Percentiles rank a stretch among this genome's conserved stretches.
Conservation (phyloP, 2,888 invertebrate genomes). For the Xiphydria camelus region DNA sequence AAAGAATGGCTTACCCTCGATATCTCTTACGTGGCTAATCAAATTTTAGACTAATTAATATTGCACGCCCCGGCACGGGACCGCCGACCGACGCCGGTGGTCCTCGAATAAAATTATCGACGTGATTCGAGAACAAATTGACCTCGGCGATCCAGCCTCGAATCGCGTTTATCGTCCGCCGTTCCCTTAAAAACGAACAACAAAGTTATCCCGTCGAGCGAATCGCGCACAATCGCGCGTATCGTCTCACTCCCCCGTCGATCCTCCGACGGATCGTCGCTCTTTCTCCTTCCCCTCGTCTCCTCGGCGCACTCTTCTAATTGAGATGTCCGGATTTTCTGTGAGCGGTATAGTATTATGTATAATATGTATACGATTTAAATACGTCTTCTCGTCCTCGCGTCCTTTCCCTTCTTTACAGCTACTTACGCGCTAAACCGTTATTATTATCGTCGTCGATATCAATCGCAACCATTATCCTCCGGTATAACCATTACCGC, state of each 20-base stretch:
- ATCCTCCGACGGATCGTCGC: no score
- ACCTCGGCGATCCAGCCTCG: background rate
- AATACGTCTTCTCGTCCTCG: background rate
- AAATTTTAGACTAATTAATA: conserved; percentile 47
- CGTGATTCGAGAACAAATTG: conserved; percentile 17
- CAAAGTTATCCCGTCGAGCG: background rate
- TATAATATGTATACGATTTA: conserved; percentile 25
- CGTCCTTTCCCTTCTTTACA: conserved; percentile 24
- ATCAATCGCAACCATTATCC: conserved; percentile 15
- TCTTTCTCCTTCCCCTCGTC: background rate
- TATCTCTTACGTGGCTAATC: conserved; percentile 29
- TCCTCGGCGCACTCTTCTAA: conserved; percentile 3
- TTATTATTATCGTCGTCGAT: conserved; percentile 27
- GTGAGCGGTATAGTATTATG: conserved; percentile 24
- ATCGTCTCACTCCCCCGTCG: background rate
- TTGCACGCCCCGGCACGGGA: conserved; percentile 57
- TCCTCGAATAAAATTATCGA: conserved; percentile 23
- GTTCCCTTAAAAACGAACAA: conserved; percentile 5
- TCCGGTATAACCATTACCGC: conserved; percentile 21
- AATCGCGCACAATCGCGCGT: background rate
- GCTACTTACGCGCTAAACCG: conserved; percentile 27
- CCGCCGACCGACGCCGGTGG: conserved; percentile 21
- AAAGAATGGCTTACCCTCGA: conserved; percentile 15
- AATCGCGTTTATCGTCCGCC: background rate
- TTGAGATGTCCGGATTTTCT: conserved; percentile 18